Conservation (phyloP, 2,113 vertebrate genomes). For the Poicephalus gulielmi region DNA sequence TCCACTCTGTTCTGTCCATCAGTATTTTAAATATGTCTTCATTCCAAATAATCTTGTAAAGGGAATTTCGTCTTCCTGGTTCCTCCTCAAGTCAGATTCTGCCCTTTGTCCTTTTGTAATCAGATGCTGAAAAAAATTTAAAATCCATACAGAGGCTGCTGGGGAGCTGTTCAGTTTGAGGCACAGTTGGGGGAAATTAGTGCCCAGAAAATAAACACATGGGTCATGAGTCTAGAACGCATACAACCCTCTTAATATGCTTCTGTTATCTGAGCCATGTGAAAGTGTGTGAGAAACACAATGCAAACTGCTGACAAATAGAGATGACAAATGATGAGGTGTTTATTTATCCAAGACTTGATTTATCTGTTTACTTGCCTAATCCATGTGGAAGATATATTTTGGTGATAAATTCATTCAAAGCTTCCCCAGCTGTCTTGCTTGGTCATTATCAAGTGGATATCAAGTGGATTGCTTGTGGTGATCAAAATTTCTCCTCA, state of each 20-base stretch:
- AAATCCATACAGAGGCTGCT: neutral
- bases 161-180: neutral
- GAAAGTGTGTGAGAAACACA: neutral
- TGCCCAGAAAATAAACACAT: neutral
- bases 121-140: neutral
- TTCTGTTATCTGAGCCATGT: neutral
- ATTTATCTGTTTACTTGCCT: conserved; percentile 14
- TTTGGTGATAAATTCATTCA: neutral
- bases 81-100: neutral
- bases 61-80: neutral
- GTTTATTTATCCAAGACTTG: neutral
- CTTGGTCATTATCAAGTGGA: neutral
- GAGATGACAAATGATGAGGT: neutral
- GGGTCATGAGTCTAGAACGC: neutral
- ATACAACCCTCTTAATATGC: neutral
- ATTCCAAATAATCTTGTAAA: neutral
- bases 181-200: neutral
- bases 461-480: neutral
- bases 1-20: neutral
- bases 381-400: neutral
- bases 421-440: neutral
- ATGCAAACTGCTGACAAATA: neutral
- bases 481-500: neutral
- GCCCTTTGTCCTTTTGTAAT: neutral
- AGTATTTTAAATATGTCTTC: neutral